Evolutionary conservation across 2,888 invertebrate genomes (phyloP).

Genomic region (Heteromurus nitidus): DNA sequence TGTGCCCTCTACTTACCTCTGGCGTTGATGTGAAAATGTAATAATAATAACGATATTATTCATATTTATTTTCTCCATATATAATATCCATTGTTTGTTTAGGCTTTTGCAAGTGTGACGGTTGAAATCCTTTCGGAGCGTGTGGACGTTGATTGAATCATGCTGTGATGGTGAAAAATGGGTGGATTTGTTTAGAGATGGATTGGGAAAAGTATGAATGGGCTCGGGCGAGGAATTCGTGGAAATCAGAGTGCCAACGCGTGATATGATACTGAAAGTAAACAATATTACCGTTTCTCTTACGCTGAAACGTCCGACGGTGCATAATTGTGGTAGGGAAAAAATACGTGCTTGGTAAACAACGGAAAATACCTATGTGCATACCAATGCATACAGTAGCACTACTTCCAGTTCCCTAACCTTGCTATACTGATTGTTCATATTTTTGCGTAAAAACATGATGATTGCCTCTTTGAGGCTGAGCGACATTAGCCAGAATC

Average conservation of each 20-base stretch:
- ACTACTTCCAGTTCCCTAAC: no score
- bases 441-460: no score
- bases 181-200: neutral
- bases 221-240: neutral
- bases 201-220: neutral
- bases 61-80: neutral
- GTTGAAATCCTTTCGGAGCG: neutral
- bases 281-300: no score
- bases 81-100: neutral
- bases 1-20: neutral
- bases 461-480: no score
- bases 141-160: slow-evolving; percentile 9
- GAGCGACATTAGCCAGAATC: no score
- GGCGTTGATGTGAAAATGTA: neutral
- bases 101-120: neutral
- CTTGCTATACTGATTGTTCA: no score
- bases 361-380: no score
- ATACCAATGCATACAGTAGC: no score
- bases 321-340: no score
- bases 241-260: neutral
- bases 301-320: no score
- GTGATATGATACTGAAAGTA: neutral
- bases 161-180: slow-evolving; percentile 4
- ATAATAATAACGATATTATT: neutral
- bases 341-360: no score